Base-by-base conservation (phyloP, 2,888 invertebrate species). In the Tortrix viridana region DNA sequence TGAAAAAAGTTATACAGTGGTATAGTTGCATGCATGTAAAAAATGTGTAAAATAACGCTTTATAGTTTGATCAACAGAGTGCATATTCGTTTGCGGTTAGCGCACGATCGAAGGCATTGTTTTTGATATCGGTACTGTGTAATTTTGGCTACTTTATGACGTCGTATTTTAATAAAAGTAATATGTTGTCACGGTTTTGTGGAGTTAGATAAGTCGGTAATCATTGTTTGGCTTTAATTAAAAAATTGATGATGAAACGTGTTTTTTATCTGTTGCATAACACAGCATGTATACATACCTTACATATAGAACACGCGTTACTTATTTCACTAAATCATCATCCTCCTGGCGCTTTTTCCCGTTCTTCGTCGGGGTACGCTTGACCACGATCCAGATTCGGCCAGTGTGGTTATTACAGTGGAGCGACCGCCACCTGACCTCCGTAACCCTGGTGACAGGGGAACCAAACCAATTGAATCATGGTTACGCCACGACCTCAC, bases 91-190 rank as follows among this genome's bases (percentile, higher is more conserved):
- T 60, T 73, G 72, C 16, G 41, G 50, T 67, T 68, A 66, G 64
- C 53, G 59, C 65, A 67, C 70, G 84, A 85, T 84, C 81, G 70
- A 79, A 50, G 76, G 79, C 83, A 87, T 90, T 89, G 88, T 89
- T 89, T 89, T 88, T 85, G 85, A 82, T 85, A 87, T 88, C 81
- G 85, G 83, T 79, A 75, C 76, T 75, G 72, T 82, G 85, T 88
- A 88, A 89, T 89, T 89, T 88, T 80, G 85, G 77, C 80, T 84
- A 87, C 83, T 88, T 89, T 88, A 88, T 86, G 87, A 86, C 80
- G 76, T 79, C 78, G 81, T 84, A 79, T 80, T 81, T 63, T 63
- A 63, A 63, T 63, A 77, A 79, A 82, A 82, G 82, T 84, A 82
- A 81, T 82, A 80, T 81, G 80, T 78, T 83, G 75, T 77, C 79